Evolutionary conservation across 2,888 invertebrate genomes (phyloP).

Genomic region (Coelinius sp.): DNA sequence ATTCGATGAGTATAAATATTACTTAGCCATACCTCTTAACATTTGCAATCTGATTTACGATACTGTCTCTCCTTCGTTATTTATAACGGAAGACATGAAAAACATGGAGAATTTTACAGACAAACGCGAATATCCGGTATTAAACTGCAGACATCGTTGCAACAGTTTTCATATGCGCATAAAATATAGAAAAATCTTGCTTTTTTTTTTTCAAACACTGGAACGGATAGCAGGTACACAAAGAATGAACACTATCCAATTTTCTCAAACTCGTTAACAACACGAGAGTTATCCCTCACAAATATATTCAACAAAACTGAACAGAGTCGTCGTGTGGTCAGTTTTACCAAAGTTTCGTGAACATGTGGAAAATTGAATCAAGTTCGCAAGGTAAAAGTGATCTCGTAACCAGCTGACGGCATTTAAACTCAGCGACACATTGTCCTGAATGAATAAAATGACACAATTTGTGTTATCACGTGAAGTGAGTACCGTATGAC

Average conservation of each 20-base stretch:
- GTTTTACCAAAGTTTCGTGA: neutral
- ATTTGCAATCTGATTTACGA: conserved; percentile 29
- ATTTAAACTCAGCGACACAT: neutral
- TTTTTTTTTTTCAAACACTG: too few species aligned
- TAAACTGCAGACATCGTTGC: neutral
- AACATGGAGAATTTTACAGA: neutral
- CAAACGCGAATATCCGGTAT: conserved; percentile 5
- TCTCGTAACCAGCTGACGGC: neutral
- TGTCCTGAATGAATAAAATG: neutral
- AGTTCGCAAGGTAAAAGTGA: neutral
- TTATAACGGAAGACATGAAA: conserved; percentile 15
- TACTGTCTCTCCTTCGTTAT: conserved; percentile 19
- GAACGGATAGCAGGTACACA: too few species aligned
- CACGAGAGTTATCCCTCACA: too few species aligned
- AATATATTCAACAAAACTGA: too few species aligned
- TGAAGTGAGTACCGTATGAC: conserved; percentile 4
- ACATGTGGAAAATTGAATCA: neutral
- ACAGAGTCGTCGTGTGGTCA: neutral
- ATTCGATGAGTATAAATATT: conserved; percentile 16
- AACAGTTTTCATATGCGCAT: conserved; percentile 6
- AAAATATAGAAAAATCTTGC: neutral
- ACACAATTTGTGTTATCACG: conserved; percentile 5
- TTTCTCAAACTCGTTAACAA: neutral
- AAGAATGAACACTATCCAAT: too few species aligned
- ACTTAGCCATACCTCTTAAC: conserved; percentile 31